Percentiles rank a stretch among this genome's conserved stretches.
phyloP scores from a whole-genome alignment of 2,888 invertebrate genomes.

The Parnassius orleans region DNA sequence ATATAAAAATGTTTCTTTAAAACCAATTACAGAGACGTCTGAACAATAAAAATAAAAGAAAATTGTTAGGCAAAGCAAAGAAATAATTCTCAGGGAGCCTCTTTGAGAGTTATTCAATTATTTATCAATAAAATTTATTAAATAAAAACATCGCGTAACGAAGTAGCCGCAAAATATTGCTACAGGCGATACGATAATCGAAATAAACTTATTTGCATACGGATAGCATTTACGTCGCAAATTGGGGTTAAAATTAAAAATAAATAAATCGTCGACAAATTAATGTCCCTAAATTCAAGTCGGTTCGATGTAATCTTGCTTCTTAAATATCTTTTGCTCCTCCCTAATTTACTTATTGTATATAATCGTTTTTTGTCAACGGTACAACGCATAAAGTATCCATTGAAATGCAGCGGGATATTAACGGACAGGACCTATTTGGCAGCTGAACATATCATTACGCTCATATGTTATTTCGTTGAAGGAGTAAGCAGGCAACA shows the following conservation, averaged over 20 bases:
- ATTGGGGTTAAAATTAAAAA: slow-evolving; percentile 41
- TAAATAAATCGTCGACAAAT: slow-evolving; percentile 22
- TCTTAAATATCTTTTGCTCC: slow-evolving; percentile 3
- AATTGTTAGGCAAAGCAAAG: background rate
- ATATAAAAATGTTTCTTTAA: no score
- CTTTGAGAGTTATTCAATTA: slow-evolving; percentile 8
- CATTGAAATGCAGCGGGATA: slow-evolving; percentile 28
- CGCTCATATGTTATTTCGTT: slow-evolving; percentile 60
- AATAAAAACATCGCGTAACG: slow-evolving; percentile 49
- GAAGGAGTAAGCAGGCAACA: slow-evolving; percentile 48
- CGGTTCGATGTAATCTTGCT: slow-evolving; percentile 21
- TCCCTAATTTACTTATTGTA: slow-evolving; percentile 22
- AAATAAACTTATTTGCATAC: slow-evolving; percentile 53
- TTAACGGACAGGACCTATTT: slow-evolving; percentile 54
- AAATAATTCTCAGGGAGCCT: background rate
- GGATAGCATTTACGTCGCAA: slow-evolving; percentile 42
- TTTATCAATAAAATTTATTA: slow-evolving; percentile 23
- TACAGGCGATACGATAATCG: slow-evolving; percentile 49
- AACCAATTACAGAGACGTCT: no score
- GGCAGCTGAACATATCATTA: slow-evolving; percentile 58
- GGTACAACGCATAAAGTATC: slow-evolving; percentile 21
- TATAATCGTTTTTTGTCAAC: slow-evolving; percentile 17
- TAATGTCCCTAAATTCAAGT: slow-evolving; percentile 25
- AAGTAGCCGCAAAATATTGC: slow-evolving; percentile 54
- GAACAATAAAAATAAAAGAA: no score